phyloP scores from a whole-genome alignment of 2,797 vertebrate species.

The Tauraco hartlaubi region DNA sequence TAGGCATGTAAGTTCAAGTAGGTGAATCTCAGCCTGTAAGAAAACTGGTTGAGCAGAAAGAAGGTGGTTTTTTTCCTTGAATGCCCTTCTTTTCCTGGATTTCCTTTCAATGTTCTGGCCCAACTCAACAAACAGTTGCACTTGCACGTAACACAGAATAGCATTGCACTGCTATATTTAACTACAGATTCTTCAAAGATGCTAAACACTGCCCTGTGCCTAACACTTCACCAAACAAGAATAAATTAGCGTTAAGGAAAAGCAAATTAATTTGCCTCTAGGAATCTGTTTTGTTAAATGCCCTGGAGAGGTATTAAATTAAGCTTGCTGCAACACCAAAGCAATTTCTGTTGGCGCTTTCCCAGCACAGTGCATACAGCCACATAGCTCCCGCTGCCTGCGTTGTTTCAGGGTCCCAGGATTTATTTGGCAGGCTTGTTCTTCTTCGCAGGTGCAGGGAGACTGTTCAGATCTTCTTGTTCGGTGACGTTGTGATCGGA shows the following conservation, averaged over 20 bases:
- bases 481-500: slow-evolving; percentile 72
- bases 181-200: background rate
- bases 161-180: background rate
- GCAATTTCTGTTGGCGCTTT: background rate
- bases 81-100: background rate
- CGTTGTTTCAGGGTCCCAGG: background rate
- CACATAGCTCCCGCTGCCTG: background rate
- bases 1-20: background rate
- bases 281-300: background rate
- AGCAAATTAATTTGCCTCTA: background rate
- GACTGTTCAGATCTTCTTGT: slow-evolving; percentile 77
- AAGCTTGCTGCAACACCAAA: background rate
- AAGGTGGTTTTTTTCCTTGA: background rate
- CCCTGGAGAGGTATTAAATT: background rate
- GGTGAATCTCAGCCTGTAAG: background rate
- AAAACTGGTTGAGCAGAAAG: background rate
- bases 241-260: background rate
- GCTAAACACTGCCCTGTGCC: background rate
- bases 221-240: background rate
- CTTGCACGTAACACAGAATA: background rate
- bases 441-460: slow-evolving; percentile 25
- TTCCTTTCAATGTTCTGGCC: background rate
- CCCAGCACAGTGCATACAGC: background rate
- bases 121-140: background rate
- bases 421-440: slow-evolving; percentile 44